A percentile compares a stretch with the other conserved stretches of the same genome.
Evolutionary conservation across 2,797 vertebrate genomes (phyloP).

Genomic region (Chaenodraco wilsoni): DNA sequence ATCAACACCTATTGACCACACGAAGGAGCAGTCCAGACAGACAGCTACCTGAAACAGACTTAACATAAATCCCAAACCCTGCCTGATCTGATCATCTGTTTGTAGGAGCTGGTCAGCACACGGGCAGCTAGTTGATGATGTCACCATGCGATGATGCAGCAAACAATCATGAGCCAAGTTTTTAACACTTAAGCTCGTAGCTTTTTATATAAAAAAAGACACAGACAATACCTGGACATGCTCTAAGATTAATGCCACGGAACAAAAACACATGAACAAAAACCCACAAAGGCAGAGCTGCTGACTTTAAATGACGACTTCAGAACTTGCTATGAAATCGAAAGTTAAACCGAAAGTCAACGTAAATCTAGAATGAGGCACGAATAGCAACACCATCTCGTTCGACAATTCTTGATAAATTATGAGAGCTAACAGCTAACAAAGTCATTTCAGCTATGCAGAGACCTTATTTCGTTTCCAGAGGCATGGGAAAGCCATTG

Average conservation of each 20-base stretch:
- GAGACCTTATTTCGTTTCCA: background rate
- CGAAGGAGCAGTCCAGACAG: background rate
- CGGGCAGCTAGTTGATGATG: constrained; percentile 60
- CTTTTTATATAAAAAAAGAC: constrained; percentile 26
- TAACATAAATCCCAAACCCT: background rate
- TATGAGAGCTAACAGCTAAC: background rate
- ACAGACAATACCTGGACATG: background rate
- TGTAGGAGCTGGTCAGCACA: constrained; percentile 1
- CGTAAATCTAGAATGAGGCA: constrained; percentile 17
- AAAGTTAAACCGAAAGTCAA: constrained; percentile 68
- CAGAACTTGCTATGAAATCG: constrained; percentile 17
- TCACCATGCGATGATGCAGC: constrained; percentile 77
- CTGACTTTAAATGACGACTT: background rate
- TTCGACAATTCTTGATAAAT: background rate
- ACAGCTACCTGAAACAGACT: background rate
- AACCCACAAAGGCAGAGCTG: background rate
- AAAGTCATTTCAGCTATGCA: fast-evolving
- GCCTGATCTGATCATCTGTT: background rate
- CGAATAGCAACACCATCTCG: constrained; percentile 5
- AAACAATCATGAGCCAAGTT: constrained; percentile 67
- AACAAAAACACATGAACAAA: background rate
- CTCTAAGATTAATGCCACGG: fast-evolving
- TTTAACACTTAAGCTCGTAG: constrained; percentile 22
- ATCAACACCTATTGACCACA: background rate
- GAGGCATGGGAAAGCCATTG: background rate